Percentiles rank a stretch among this genome's conserved stretches.
Evolutionary conservation across 2,113 vertebrate genomes (phyloP).

Genomic region (Tachysurus vachellii): DNA sequence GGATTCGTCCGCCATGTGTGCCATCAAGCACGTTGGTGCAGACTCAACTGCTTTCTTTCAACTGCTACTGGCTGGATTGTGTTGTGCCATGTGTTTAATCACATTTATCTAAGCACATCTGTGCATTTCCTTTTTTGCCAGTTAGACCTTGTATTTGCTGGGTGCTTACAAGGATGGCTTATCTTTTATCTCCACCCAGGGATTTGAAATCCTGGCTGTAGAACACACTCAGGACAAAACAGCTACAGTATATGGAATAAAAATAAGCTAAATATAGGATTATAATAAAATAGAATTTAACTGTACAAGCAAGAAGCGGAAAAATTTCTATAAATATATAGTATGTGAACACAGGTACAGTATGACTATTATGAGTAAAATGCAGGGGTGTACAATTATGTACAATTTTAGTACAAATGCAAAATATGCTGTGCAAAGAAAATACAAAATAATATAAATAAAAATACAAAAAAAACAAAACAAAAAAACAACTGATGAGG

Average conservation of each 20-base stretch:
- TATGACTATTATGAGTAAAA: too few relatives aligned
- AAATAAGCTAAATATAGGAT: too few relatives aligned
- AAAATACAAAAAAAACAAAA: too few relatives aligned
- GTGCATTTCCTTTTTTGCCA: slow-evolving; percentile 26
- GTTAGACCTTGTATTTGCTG: slow-evolving; percentile 27
- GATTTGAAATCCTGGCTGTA: slow-evolving; percentile 15
- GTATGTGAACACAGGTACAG: too few relatives aligned
- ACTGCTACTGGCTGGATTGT: slow-evolving; percentile 6
- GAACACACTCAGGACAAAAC: slow-evolving; percentile 24
- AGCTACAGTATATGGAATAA: neutral
- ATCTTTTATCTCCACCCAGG: slow-evolving; percentile 13
- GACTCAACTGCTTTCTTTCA: slow-evolving; percentile 36
- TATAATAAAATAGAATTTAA: too few relatives aligned
- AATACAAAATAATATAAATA: too few relatives aligned
- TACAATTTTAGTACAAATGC: too few relatives aligned
- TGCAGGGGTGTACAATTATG: too few relatives aligned
- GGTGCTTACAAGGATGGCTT: neutral
- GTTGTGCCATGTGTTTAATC: slow-evolving; percentile 21
- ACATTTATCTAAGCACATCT: slow-evolving; percentile 23
- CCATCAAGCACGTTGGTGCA: slow-evolving; percentile 15
- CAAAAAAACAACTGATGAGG: too few relatives aligned
- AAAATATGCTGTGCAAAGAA: too few relatives aligned
- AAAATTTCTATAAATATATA: too few relatives aligned
- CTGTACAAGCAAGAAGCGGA: too few relatives aligned
- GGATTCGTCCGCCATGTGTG: neutral